A percentile compares a stretch with the other conserved stretches of the same genome.
phyloP scores from a whole-genome alignment of 1,140 invertebrate genomes.

The Lucilia sericata region DNA sequence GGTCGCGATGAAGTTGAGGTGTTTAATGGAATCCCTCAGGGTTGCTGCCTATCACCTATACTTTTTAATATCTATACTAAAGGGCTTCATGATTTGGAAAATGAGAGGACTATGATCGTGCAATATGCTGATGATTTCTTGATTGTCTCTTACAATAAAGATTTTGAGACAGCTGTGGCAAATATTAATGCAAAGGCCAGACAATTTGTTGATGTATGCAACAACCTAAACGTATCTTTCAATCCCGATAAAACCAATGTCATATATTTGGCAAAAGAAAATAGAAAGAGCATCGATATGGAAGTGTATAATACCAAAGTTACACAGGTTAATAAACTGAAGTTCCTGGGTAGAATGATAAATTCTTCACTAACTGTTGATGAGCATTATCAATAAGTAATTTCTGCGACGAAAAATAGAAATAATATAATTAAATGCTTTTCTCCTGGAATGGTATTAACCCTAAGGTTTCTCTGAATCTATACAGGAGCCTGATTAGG shows the following conservation, averaged over 20 bases:
- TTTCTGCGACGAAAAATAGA: not conserved
- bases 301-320: not conserved
- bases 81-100: not conserved
- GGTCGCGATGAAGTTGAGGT: not conserved
- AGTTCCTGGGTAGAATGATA: not conserved
- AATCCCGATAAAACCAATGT: not conserved
- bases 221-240: not conserved
- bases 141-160: not conserved
- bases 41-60: not conserved
- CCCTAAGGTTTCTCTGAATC: not conserved
- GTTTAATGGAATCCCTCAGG: not conserved
- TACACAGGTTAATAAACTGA: not conserved
- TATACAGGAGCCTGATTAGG: not conserved
- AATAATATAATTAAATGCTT: not conserved
- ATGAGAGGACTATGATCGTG: not conserved
- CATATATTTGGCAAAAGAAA: not conserved
- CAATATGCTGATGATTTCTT: constrained; percentile 38
- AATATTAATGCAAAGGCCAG: not conserved
- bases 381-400: not conserved
- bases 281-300: not conserved
- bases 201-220: not conserved
- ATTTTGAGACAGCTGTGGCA: not conserved
- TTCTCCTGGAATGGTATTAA: not conserved
- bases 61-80: constrained; percentile 34
- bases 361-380: not conserved